These are phyloP conservation scores for Proteles cristata DNA, from an alignment of 2,113 vertebrate genomes.

Conservation along the genomic window DNA sequence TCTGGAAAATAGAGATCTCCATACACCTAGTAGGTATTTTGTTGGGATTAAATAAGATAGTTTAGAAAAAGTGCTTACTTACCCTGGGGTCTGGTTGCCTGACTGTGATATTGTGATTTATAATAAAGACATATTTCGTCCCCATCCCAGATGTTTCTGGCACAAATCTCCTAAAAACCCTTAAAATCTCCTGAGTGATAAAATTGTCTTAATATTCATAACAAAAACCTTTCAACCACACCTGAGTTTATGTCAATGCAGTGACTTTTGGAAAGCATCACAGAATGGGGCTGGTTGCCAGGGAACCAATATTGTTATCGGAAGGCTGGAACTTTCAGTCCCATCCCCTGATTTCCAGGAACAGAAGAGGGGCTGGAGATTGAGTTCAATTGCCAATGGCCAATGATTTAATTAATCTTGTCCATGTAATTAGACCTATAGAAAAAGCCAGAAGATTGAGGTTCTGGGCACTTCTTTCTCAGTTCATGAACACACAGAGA, in stretches of 20 bases:
- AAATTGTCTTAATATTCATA: not conserved
- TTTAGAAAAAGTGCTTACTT: not conserved
- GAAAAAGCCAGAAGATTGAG: not conserved
- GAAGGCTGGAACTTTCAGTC: not conserved
- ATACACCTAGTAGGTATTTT: not conserved
- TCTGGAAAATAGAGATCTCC: not conserved
- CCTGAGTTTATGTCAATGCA: not conserved
- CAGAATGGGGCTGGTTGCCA: not conserved
- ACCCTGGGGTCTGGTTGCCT: not conserved
- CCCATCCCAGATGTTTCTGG: not conserved
- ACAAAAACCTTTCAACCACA: not conserved
- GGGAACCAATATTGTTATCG: not conserved
- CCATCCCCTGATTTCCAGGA: not conserved
- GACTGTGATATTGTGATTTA: not conserved
- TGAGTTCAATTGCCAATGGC: not conserved
- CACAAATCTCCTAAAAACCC: not conserved
- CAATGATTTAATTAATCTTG: not conserved
- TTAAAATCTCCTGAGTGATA: not conserved
- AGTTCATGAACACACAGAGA: not conserved
- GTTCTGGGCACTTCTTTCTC: not conserved
- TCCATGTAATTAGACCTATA: not conserved
- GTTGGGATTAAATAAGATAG: not conserved
- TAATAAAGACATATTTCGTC: not conserved
- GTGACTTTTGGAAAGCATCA: not conserved
- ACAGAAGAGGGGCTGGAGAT: not conserved